These are phyloP conservation scores for Cyphomyrmex costatus DNA, from an alignment of 1,140 invertebrate species.

Conservation along the genomic window DNA sequence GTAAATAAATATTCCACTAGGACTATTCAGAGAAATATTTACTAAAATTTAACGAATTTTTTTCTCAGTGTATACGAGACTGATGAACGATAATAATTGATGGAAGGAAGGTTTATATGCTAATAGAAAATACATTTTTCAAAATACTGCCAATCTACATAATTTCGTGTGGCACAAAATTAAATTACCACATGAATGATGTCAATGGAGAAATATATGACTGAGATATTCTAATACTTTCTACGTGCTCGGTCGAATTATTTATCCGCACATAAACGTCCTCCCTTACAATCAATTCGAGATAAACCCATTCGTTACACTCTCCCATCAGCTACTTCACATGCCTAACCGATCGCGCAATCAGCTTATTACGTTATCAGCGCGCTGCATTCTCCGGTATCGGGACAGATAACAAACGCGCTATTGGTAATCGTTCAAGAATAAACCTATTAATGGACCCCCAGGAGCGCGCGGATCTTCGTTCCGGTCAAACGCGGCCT, in stretches of 20 bases:
- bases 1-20: too few relatives aligned
- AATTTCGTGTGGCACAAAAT: neutral
- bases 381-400: conserved; percentile 44
- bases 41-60: too few relatives aligned
- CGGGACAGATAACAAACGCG: conserved; percentile 10
- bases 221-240: neutral
- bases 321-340: neutral
- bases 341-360: neutral
- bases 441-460: conserved; percentile 61
- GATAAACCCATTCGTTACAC: neutral
- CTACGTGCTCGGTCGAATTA: neutral
- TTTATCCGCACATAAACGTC: neutral
- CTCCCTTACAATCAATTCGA: neutral
- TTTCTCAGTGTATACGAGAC: too few relatives aligned
- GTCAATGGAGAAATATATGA: neutral
- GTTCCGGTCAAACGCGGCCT: conserved; percentile 56
- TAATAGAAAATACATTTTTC: conserved; percentile 6
- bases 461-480: conserved; percentile 37
- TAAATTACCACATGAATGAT: neutral
- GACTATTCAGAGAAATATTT: too few relatives aligned
- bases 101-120: neutral
- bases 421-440: conserved; percentile 60
- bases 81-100: neutral
- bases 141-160: neutral
- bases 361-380: conserved; percentile 59